Evolutionary conservation across 2,797 vertebrate species (phyloP).

Genomic region (Dryobates pubescens): DNA sequence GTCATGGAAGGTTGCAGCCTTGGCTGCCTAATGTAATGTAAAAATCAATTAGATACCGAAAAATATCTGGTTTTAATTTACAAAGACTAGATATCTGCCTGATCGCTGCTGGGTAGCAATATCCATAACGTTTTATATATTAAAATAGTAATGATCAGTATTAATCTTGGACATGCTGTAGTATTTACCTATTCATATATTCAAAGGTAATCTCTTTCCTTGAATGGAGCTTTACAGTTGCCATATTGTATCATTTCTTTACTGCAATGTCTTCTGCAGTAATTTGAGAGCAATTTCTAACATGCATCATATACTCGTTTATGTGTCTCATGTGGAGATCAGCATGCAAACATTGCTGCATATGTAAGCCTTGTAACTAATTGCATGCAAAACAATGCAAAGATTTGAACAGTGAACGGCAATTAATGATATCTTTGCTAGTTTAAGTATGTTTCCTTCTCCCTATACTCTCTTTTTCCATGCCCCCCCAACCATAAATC

Average conservation of each 20-base stretch:
- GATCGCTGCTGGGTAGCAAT: constrained; percentile 64
- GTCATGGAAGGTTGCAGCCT: constrained; percentile 74
- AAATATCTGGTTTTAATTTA: constrained; percentile 80
- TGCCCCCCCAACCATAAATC: constrained; percentile 74
- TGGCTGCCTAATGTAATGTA: constrained; percentile 77
- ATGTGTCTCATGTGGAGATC: constrained; percentile 73
- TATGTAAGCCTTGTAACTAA: constrained; percentile 73
- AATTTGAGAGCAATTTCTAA: constrained; percentile 72
- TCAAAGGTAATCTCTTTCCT: constrained; percentile 67
- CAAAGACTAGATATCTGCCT: constrained; percentile 63
- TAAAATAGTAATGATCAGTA: constrained; percentile 75
- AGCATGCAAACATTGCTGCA: constrained; percentile 66
- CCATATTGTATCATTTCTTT: constrained; percentile 60
- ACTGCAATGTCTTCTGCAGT: constrained; percentile 47
- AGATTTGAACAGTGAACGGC: constrained; percentile 70
- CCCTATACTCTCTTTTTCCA: background rate
- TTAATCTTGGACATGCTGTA: constrained; percentile 68
- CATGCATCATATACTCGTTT: constrained; percentile 62
- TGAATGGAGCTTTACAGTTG: constrained; percentile 55
- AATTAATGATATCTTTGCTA: constrained; percentile 78
- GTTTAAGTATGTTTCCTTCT: constrained; percentile 71
- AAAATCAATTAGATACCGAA: constrained; percentile 77
- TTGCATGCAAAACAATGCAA: constrained; percentile 78
- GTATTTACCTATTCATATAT: constrained; percentile 74
- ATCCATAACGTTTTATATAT: constrained; percentile 65